A percentile compares a stretch with the other conserved stretches of the same genome.
phyloP scores from a whole-genome alignment of 2,113 vertebrate genomes.

The Oreotragus oreotragus region DNA sequence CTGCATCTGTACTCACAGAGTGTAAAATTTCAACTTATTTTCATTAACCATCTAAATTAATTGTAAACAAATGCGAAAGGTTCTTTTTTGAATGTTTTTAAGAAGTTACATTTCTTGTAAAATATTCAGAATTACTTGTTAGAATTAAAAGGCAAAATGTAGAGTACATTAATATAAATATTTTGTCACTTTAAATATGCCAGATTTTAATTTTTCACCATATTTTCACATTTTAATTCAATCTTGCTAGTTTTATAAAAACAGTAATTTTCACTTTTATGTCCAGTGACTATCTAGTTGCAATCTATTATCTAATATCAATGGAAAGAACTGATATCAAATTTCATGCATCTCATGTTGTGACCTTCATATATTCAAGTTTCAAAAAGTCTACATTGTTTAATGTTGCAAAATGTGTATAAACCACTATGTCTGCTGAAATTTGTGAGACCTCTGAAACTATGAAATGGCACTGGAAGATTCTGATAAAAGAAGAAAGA shows the following conservation, averaged over 20 bases:
- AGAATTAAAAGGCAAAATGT: background rate
- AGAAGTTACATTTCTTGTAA: background rate
- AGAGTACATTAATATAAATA: background rate
- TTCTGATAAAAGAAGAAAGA: background rate
- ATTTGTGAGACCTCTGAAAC: background rate
- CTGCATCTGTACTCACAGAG: background rate
- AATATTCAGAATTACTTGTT: background rate
- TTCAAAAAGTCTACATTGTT: background rate
- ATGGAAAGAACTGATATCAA: background rate
- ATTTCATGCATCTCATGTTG: background rate
- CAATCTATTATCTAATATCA: background rate
- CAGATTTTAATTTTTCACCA: background rate
- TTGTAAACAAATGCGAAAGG: background rate
- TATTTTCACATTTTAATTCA: slow-evolving; percentile 1
- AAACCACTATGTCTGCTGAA: background rate
- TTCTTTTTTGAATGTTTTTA: background rate
- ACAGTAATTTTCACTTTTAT: background rate
- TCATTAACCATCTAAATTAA: background rate
- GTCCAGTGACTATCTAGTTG: background rate
- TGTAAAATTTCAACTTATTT: background rate
- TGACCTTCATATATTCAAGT: background rate
- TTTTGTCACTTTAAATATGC: background rate
- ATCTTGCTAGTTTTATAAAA: slow-evolving; percentile 5
- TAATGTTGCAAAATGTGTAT: background rate
- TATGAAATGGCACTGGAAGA: background rate